Percentiles rank a stretch among this genome's conserved stretches.
Evolutionary conservation across 2,113 vertebrate species (phyloP).

Genomic region (Buteo buteo): DNA sequence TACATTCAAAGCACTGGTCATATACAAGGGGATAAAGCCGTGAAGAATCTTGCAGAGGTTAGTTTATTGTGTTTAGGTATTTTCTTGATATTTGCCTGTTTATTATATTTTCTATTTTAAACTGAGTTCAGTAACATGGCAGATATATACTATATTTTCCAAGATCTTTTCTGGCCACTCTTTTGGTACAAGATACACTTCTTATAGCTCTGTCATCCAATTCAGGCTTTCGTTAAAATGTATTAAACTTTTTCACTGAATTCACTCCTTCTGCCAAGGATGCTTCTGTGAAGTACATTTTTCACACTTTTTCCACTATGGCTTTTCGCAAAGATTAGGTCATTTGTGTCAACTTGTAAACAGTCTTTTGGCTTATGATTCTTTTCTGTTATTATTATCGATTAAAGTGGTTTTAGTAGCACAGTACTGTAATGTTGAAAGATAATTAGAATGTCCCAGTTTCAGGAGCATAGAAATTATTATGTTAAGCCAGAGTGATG

Average conservation of each 20-base stretch:
- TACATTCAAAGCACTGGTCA: slow-evolving; percentile 3
- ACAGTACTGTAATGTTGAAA: slow-evolving; percentile 21
- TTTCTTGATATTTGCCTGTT: slow-evolving; percentile 24
- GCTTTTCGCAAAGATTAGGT: slow-evolving; percentile 25
- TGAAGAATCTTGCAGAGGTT: slow-evolving; percentile 11
- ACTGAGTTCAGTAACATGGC: not conserved
- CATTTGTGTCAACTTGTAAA: slow-evolving; percentile 67
- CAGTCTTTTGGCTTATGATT: slow-evolving; percentile 52
- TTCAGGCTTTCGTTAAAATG: slow-evolving; percentile 37
- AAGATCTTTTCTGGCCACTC: not conserved
- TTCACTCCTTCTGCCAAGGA: slow-evolving; percentile 42
- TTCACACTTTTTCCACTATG: slow-evolving; percentile 23
- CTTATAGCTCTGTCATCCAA: not conserved
- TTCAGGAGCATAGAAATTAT: slow-evolving; percentile 42
- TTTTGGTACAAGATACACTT: slow-evolving; percentile 24
- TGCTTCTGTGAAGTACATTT: slow-evolving; percentile 56
- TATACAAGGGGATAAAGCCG: not conserved
- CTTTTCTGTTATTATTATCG: slow-evolving; percentile 36
- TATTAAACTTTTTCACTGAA: slow-evolving; percentile 7
- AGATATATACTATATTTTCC: not conserved
- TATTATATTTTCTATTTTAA: slow-evolving; percentile 18
- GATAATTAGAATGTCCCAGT: slow-evolving; percentile 66
- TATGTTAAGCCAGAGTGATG: not conserved
- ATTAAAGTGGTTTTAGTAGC: slow-evolving; percentile 30
- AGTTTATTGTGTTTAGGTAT: not conserved